phyloP scores from a whole-genome alignment of 1,140 invertebrate species.

The Meloidogyne floridensis region DNA sequence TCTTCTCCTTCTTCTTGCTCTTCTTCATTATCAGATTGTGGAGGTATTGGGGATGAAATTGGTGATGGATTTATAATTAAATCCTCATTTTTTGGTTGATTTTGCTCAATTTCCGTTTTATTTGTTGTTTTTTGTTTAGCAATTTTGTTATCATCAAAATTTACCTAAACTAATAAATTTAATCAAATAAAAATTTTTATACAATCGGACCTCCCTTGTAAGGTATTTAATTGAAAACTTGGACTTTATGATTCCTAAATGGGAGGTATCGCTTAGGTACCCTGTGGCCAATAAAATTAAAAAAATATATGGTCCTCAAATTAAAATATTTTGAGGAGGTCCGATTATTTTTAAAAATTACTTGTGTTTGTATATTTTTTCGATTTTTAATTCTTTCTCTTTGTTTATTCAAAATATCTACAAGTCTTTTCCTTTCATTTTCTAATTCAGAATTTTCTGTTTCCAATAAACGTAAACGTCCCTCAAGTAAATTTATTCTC shows the following conservation, averaged over 20 bases:
- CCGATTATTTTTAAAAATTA: neutral
- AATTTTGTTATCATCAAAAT: neutral
- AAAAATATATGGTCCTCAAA: too few relatives aligned
- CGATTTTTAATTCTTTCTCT: neutral
- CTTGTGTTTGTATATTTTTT: neutral
- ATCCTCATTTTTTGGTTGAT: neutral
- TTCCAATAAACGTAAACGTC: slow-evolving; percentile 26
- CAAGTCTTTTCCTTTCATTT: neutral
- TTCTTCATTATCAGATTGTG: slow-evolving; percentile 25
- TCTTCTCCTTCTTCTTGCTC: neutral
- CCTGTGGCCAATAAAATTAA: too few relatives aligned
- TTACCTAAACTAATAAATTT: neutral
- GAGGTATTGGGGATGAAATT: neutral
- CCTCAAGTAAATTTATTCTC: neutral
- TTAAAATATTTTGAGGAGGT: too few relatives aligned
- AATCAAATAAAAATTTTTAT: neutral
- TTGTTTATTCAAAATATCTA: neutral
- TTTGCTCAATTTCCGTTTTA: neutral
- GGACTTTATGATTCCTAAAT: too few relatives aligned
- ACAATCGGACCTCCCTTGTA: neutral
- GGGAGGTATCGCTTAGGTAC: too few relatives aligned
- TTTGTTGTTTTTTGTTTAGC: neutral
- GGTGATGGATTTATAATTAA: neutral
- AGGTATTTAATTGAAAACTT: too few relatives aligned
- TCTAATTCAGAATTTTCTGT: neutral